Evolutionary conservation across 2,113 vertebrate species (phyloP), one percentile per base, ranked within the genome.

Genomic region (Archilochus colubris): DNA sequence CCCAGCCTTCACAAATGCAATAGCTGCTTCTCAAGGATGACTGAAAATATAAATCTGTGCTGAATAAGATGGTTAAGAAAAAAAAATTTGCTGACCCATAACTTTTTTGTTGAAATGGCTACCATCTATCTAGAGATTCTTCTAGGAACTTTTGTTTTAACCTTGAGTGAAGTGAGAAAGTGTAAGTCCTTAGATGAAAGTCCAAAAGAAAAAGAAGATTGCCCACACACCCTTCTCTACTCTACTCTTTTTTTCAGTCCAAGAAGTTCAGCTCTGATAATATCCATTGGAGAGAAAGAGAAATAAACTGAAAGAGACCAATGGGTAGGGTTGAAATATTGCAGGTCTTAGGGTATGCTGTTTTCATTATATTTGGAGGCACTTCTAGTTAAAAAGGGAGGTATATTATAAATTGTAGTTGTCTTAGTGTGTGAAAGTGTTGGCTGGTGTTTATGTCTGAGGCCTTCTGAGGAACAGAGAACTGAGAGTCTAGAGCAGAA

Each of bases 21-120:
- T 31, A 83, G 33, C 33, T 78, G 21, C 44, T 86, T 86, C 81
- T 84, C 53, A 91, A 78, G 44, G 48, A 82, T 78, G 44, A 72
- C 31, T 72, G 16, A 78, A 83, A 78, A 81, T 64, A 85, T 51
- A 54, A 63, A 73, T 55, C 53, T 57, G 8, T 72, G 28, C 7
- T 68, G 28, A 63, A 75, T 48, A 10, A 31, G 13, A 80, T 75
- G 33, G 25, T 54, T 91, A 7, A 84, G 4, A 10, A 73, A 14
- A 3, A 2, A 43, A 68, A 68, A 53, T 23, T 19, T 82, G 1
- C 5, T 78, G 7, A 44, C 50, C 12, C 11, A 28, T 66, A 76
- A n/a, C 2, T 73, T 73, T 78, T 80, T 53, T 3, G 3, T 20
- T 77, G 6, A 83, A 90, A 91, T 28, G 1, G 5, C 2, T 83